phyloP scores from a whole-genome alignment of 2,888 invertebrate species.

The Sussaba pulchella region DNA sequence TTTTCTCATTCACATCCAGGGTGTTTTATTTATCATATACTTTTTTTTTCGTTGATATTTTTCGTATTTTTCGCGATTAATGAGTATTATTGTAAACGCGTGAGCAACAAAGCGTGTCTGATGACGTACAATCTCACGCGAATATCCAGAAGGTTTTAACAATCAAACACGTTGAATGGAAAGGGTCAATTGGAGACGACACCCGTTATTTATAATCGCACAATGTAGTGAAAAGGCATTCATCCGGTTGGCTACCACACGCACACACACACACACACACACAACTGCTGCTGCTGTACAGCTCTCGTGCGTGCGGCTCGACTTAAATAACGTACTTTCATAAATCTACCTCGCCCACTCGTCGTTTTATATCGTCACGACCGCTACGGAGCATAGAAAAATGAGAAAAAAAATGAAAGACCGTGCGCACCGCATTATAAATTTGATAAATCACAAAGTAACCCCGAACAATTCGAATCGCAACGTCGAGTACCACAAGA shows the following conservation, averaged over 20 bases:
- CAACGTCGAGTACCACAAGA: slow-evolving; percentile 16
- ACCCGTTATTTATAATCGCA: slow-evolving; percentile 25
- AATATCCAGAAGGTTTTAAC: neutral
- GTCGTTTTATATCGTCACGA: slow-evolving; percentile 31
- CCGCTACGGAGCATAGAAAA: slow-evolving; percentile 1
- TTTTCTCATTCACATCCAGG: no score
- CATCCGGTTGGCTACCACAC: no score
- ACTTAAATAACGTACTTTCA: slow-evolving; percentile 53
- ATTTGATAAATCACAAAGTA: slow-evolving; percentile 20
- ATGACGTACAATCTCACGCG: neutral
- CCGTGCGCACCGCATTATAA: neutral
- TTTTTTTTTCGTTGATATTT: no score
- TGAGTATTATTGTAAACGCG: neutral
- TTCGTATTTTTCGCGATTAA: no score
- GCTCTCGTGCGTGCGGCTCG: slow-evolving; percentile 39
- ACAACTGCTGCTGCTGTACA: neutral
- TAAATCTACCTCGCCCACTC: slow-evolving; percentile 52
- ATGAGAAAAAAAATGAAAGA: neutral
- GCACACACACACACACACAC: no score
- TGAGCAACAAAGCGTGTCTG: neutral
- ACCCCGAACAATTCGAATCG: slow-evolving; percentile 34
- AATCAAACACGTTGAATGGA: slow-evolving; percentile 1
- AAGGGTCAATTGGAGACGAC: slow-evolving; percentile 12
- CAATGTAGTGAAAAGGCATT: slow-evolving; percentile 27
- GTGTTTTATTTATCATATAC: no score